Base-by-base conservation (phyloP, 2,888 invertebrate genomes). In the Polymixis flavicincta region DNA sequence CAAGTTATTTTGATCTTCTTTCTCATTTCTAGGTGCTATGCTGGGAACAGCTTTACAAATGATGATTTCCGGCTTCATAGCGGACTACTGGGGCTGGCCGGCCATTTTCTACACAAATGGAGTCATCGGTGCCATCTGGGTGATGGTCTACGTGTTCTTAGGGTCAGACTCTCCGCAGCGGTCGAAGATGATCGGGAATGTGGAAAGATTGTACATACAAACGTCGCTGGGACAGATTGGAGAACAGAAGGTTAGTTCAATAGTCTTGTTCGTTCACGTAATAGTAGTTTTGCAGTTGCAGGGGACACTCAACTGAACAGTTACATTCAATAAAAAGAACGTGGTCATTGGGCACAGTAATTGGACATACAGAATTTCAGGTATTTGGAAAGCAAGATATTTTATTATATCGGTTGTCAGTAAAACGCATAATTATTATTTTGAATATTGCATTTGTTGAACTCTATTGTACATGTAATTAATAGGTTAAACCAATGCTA, bases 121-220 rank as follows among this genome's bases (percentile, higher is more conserved):
- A 0, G 89, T 91, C 0, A 85, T 96, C 0, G 97, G 97, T 0
- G 92, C 97, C 0, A 2, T 96, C 0, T 97, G 97, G 97, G 92
- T 96, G 0, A 90, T 96, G 0, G 65, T 94, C 1, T 98, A 97
- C 92, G 91, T 97, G 13, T 92, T 97, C 74, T 93, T 97, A 28
- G 98, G 98, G 0, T 96, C 97, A 13, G 97, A 97, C 78, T 97
- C 97, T 0, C 98, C 98, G 0, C 94, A 97, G 1, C 95, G 96
- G 11, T 95, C 94, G 0, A 96, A 95, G 68, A 94, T 93, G 76
- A 98, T 98, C 72, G 96, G 97, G 0, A 88, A 93, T 0, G 97
- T 97, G 70, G 98, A 98, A 90, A 96, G 94, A 69, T 92, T 97
- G 32, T 98, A 98, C 85, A 98, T 98, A 79, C 97, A 98, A 88